Conservation (phyloP, 2,113 vertebrate genomes). For the Equus przewalskii region DNA sequence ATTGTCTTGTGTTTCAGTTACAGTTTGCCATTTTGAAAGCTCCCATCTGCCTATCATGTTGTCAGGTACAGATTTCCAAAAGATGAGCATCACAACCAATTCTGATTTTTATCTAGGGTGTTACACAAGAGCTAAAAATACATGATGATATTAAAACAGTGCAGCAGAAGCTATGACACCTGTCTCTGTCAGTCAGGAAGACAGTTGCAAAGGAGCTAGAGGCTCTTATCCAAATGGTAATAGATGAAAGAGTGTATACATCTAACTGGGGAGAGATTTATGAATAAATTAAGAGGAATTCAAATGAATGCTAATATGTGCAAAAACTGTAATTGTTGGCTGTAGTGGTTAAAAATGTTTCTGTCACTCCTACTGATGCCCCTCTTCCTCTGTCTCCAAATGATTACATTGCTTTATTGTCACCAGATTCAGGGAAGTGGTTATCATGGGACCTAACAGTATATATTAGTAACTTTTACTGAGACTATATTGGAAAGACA, state of each 20-base stretch:
- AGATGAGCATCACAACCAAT: no score
- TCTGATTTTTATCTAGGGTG: no score
- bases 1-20: no score
- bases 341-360: not conserved
- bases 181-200: conserved; percentile 64
- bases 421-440: not conserved
- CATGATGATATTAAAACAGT: no score
- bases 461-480: not conserved
- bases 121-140: no score
- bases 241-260: conserved; percentile 38
- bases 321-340: not conserved
- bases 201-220: conserved; percentile 65
- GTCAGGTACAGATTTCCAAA: no score
- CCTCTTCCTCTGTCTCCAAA: not conserved
- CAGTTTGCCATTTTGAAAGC: no score
- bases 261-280: conserved; percentile 30
- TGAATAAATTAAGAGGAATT: conserved; percentile 53
- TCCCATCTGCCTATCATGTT: no score
- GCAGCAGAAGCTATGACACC: not conserved
- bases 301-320: not conserved
- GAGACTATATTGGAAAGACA: not conserved
- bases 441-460: not conserved
- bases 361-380: not conserved
- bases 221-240: conserved; percentile 57
- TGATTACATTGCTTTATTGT: not conserved